A percentile compares a stretch with the other conserved stretches of the same genome.
phyloP scores from a whole-genome alignment of 2,113 vertebrate genomes.

The Kryptolebias marmoratus region DNA sequence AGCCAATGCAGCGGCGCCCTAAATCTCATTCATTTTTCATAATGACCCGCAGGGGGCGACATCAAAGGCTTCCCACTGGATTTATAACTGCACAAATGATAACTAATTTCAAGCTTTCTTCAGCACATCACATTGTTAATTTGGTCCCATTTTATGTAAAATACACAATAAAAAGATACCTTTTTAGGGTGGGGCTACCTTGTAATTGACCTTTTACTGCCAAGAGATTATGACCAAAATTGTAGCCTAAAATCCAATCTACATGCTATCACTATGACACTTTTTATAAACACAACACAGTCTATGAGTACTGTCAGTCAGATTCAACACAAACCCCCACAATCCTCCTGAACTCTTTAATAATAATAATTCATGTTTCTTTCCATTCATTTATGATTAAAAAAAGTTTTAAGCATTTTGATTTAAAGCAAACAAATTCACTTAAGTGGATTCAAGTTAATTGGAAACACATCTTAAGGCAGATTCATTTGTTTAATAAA shows the following conservation, averaged over 20 bases:
- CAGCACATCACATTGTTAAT: neutral
- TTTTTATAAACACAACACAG: neutral
- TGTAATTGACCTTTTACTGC: neutral
- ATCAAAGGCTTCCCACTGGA: neutral
- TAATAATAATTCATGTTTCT: neutral
- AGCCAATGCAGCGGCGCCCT: too few species aligned
- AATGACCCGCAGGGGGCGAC: neutral
- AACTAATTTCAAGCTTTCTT: neutral
- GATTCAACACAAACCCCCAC: neutral
- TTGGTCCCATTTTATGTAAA: neutral
- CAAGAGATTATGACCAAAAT: neutral
- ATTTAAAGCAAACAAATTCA: neutral
- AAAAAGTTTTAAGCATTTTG: neutral
- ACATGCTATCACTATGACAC: neutral
- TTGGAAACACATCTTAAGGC: conserved; percentile 24
- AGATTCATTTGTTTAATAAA: conserved; percentile 40
- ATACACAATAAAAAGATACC: neutral
- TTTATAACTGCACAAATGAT: neutral
- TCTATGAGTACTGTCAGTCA: conserved; percentile 13
- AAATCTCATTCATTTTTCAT: neutral
- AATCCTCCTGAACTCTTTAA: conserved; percentile 10
- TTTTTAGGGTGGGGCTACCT: neutral
- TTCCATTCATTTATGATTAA: neutral
- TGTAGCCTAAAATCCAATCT: neutral
- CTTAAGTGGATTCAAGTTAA: conserved; percentile 12